Evolutionary conservation across 64 coral and sea anemone species (phyloP).

Genomic region (Anthopleura sola): DNA sequence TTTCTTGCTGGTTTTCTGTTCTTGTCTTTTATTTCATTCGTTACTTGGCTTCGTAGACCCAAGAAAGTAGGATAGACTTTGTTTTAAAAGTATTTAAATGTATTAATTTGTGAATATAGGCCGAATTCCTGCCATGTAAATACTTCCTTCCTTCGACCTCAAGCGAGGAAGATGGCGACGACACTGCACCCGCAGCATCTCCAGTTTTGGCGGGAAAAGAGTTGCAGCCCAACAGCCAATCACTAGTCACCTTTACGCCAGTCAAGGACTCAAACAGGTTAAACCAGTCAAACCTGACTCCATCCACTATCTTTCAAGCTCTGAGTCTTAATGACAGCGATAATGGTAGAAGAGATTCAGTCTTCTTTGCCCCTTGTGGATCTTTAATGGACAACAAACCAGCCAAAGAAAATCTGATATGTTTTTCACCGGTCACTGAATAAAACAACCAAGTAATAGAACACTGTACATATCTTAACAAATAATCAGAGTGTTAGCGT

Average conservation of each 20-base stretch:
- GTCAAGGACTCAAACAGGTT: neutral
- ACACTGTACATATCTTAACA: neutral
- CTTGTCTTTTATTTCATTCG: no score
- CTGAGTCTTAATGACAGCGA: slow-evolving; percentile 8
- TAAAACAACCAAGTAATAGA: neutral
- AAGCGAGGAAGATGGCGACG: neutral
- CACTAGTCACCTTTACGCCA: slow-evolving; percentile 10
- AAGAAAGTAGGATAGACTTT: no score
- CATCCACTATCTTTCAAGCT: neutral
- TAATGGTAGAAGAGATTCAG: slow-evolving; percentile 39
- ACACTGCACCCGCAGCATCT: slow-evolving; percentile 4
- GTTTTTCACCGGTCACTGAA: slow-evolving; percentile 52
- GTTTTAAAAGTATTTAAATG: no score
- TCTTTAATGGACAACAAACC: neutral
- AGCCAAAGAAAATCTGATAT: slow-evolving; percentile 42
- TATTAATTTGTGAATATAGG: neutral
- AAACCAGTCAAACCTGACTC: slow-evolving; percentile 23
- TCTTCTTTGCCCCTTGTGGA: slow-evolving; percentile 40
- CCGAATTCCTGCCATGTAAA: neutral
- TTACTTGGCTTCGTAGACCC: no score
- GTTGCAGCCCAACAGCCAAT: slow-evolving; percentile 10
- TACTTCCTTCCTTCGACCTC: slow-evolving; percentile 1
- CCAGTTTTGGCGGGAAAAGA: neutral
- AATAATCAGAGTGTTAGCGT: neutral
- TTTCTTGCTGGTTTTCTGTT: no score